These are phyloP conservation scores for Psittacara wagleri DNA, from an alignment of 2,113 vertebrate genomes.

Conservation along the genomic window DNA sequence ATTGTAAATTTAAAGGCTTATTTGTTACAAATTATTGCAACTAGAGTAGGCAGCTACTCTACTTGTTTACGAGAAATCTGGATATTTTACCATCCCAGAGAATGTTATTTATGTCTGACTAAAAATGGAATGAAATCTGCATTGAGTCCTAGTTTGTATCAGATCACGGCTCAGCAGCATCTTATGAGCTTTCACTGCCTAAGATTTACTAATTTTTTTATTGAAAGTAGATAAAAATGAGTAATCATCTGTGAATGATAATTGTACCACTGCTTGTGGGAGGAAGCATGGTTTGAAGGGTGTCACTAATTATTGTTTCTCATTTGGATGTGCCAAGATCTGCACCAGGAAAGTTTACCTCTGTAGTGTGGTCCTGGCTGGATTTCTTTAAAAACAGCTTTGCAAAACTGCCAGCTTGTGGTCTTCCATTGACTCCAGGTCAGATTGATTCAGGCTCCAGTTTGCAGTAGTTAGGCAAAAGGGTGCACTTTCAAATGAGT, in stretches of 20 bases:
- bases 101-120: not conserved
- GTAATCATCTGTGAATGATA: conserved; percentile 36
- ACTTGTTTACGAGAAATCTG: not conserved
- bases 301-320: conserved; percentile 24
- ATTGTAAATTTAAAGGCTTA: not conserved
- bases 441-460: not conserved
- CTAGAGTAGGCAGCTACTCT: not conserved
- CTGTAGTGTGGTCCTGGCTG: not conserved
- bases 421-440: not conserved
- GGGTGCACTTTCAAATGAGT: not conserved
- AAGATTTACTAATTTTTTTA: conserved; percentile 7
- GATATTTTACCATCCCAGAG: not conserved
- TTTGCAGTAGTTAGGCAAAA: not conserved
- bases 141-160: not conserved
- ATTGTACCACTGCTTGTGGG: conserved; percentile 34
- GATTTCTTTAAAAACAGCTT: not conserved
- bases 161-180: not conserved
- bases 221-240: conserved; percentile 38
- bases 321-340: not conserved
- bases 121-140: not conserved
- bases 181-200: not conserved
- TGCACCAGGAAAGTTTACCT: not conserved
- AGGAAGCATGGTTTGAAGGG: conserved; percentile 35
- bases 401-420: not conserved
- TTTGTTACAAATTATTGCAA: not conserved